phyloP scores from a whole-genome alignment of 2,113 vertebrate genomes.

The Mungos mungo region DNA sequence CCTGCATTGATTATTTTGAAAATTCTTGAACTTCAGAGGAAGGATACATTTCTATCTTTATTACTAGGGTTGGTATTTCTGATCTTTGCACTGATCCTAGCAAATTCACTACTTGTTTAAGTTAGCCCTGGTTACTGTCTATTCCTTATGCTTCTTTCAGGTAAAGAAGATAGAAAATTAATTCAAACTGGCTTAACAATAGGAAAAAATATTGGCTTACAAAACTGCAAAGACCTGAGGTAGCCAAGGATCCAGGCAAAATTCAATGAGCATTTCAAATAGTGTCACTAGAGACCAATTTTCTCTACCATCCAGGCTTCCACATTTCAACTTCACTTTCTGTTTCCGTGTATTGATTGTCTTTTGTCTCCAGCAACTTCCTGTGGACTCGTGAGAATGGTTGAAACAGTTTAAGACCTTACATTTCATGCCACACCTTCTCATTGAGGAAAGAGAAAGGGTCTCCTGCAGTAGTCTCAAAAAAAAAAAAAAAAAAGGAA shows the following conservation, averaged over 20 bases:
- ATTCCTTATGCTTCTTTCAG: constrained; percentile 39
- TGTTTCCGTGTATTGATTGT: constrained; percentile 24
- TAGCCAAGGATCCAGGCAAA: constrained; percentile 28
- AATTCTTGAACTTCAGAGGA: not conserved
- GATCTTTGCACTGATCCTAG: not conserved
- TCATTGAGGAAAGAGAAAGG: not conserved
- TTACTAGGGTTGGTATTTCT: not conserved
- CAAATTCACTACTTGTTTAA: not conserved
- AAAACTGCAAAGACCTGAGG: not conserved
- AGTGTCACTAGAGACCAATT: constrained; percentile 31
- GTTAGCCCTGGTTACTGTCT: not conserved
- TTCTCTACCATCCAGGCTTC: constrained; percentile 28
- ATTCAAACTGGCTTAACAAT: constrained; percentile 34
- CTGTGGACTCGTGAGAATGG: not conserved
- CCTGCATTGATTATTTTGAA: not conserved
- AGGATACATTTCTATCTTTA: not conserved
- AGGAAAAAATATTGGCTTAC: constrained; percentile 15
- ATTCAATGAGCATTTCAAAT: constrained; percentile 62
- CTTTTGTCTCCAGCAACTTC: not conserved
- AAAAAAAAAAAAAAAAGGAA: not conserved
- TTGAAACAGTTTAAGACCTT: not conserved
- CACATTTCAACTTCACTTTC: constrained; percentile 42
- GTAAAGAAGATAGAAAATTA: not conserved
- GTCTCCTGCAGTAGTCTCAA: not conserved
- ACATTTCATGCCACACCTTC: not conserved